These are phyloP conservation scores for Scatophagus argus DNA, from an alignment of 2,113 vertebrate species.

Conservation along the genomic window DNA sequence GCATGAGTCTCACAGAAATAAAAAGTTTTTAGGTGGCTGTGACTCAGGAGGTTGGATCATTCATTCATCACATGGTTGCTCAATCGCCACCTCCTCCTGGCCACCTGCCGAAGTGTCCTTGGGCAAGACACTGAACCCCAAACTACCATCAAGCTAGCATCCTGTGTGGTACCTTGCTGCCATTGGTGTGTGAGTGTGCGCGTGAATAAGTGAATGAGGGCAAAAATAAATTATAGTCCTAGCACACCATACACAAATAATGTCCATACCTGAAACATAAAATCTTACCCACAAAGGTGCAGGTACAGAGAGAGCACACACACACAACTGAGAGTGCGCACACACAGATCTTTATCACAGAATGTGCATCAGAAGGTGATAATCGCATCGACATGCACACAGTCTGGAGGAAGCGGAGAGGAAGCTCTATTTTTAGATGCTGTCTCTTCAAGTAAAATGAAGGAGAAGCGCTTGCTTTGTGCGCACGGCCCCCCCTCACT, in stretches of 20 bases:
- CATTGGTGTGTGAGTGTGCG: no score
- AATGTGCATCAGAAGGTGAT: slow-evolving; percentile 61
- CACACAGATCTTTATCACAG: slow-evolving; percentile 28
- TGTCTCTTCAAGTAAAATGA: slow-evolving; percentile 37
- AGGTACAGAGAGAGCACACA: neutral
- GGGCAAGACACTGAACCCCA: no score
- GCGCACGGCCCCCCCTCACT: neutral
- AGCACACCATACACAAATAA: neutral
- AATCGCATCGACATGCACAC: slow-evolving; percentile 60
- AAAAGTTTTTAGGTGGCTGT: no score
- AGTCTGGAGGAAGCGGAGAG: slow-evolving; percentile 44
- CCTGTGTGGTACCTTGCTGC: no score
- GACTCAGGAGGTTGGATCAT: no score
- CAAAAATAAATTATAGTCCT: no score
- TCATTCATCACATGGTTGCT: no score
- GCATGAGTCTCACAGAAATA: no score
- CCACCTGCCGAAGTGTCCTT: no score
- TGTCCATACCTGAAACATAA: neutral
- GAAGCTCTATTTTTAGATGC: slow-evolving; percentile 69
- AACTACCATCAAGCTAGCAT: no score
- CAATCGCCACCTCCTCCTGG: no score
- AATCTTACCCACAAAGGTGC: neutral
- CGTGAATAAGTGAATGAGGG: no score
- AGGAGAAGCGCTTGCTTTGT: slow-evolving; percentile 25
- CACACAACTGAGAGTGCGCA: neutral